Percentiles rank a stretch among this genome's conserved stretches.
Evolutionary conservation across 2,113 vertebrate species (phyloP).

Genomic region (Ophiodon elongatus): DNA sequence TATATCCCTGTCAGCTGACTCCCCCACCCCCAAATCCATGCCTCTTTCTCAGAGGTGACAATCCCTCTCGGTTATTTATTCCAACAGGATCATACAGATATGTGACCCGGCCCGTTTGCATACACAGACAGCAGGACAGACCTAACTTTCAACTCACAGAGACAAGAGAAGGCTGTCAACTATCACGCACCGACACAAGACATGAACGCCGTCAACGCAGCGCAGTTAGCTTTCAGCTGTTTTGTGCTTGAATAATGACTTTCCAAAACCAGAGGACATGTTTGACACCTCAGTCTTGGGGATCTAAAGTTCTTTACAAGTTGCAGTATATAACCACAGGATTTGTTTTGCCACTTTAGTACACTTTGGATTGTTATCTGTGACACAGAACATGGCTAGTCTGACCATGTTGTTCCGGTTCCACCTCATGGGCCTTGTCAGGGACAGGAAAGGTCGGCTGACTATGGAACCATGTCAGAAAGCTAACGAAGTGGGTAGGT

Average conservation of each 20-base stretch:
- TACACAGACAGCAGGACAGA: slow-evolving; percentile 1
- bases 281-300: not conserved
- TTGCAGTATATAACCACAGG: not conserved
- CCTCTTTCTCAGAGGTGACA: slow-evolving; percentile 57
- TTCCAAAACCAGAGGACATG: slow-evolving; percentile 2
- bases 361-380: slow-evolving; percentile 9
- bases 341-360: not conserved
- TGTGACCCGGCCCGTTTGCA: slow-evolving; percentile 42
- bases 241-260: not conserved
- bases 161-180: slow-evolving; percentile 17
- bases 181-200: slow-evolving; percentile 4
- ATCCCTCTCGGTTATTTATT: slow-evolving; percentile 74
- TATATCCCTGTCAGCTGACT: slow-evolving; percentile 22
- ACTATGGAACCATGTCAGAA: slow-evolving; percentile 35
- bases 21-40: not conserved
- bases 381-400: slow-evolving; percentile 59
- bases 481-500: slow-evolving; percentile 63
- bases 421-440: slow-evolving; percentile 70
- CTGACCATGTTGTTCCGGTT: slow-evolving; percentile 66
- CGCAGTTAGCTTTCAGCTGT: not conserved
- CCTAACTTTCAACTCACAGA: slow-evolving; percentile 22
- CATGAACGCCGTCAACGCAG: not conserved
- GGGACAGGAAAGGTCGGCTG: slow-evolving; percentile 63
- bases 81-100: slow-evolving; percentile 60
- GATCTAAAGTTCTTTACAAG: not conserved